phyloP scores from a whole-genome alignment of 2,113 vertebrate genomes.

The Paratilapia polleni region DNA sequence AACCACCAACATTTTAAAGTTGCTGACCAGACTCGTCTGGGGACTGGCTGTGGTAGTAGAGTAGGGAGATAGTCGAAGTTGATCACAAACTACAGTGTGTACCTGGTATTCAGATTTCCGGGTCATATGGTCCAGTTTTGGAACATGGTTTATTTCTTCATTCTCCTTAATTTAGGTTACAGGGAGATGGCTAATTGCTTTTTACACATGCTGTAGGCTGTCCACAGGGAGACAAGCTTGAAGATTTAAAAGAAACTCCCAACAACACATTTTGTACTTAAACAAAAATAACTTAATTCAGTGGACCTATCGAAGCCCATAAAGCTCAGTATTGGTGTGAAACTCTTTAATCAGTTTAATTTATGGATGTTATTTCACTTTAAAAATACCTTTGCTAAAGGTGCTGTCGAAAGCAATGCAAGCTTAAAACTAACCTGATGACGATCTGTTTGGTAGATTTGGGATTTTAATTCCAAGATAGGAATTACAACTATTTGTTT shows the following conservation, averaged over 20 bases:
- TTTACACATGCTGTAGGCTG: background rate
- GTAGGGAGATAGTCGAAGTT: background rate
- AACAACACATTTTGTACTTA: background rate
- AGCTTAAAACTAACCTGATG: background rate
- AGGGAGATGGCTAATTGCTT: constrained; percentile 21
- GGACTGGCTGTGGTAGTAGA: background rate
- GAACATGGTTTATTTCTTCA: background rate
- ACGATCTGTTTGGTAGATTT: background rate
- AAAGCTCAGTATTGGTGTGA: background rate
- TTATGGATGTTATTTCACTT: background rate
- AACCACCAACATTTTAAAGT: background rate
- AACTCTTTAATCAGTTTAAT: background rate
- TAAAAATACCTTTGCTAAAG: background rate
- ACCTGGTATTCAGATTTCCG: background rate
- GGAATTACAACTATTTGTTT: background rate
- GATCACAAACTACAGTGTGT: background rate
- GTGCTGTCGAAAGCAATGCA: background rate
- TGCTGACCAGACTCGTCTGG: background rate
- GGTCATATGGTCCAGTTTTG: background rate
- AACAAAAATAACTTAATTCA: background rate
- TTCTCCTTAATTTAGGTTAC: background rate
- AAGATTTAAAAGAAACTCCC: background rate
- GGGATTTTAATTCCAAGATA: background rate
- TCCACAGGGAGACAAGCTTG: background rate
- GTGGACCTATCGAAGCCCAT: background rate